Base-by-base conservation (phyloP, 1,140 invertebrate genomes). In the Caerostris darwini region DNA sequence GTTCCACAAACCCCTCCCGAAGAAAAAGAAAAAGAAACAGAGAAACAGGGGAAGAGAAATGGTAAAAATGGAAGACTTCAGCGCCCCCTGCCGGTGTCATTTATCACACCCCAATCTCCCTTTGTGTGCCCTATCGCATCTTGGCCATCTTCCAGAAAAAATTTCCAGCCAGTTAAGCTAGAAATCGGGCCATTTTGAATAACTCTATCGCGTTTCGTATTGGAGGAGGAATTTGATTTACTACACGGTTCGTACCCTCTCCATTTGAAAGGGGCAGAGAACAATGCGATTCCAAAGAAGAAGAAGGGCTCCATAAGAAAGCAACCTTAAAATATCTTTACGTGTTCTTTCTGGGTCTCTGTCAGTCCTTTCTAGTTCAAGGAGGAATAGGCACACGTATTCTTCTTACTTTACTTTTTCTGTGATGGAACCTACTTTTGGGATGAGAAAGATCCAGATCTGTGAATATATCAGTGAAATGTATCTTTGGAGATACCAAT, bases 61-160 rank as follows among this genome's bases (percentile, higher is more conserved):
- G n/a, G 19, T 34, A 53, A 83, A 83, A 58, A 83, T 58, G 82
- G 12, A 83, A 5, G 54, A 17, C 5, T 83, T 83, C 14, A 83
- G 82, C 17, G 54, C 53, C 82, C 14, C n/a, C 54, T 57, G 19
- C n/a, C 82, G 17, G 17, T 17, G 54, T 8, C 56, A 57, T 83
- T 7, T 83, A 83, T 83, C 82, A 57, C 53, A 3, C 54, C 56
- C 14, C 54, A 19, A 83, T 83, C 82, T 83, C 82, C n/a, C n/a
- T 57, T 58, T 57, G 14, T 83, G 56, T 83, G 56, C 54, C 5
- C n/a, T 57, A 83, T 83, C 54, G 10, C 82, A 17, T n/a, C 54
- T 83, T 83, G 82, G 82, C 54, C 3, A 57, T 83, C 82, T 56
- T 83, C 82, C 82, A 83, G 82, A 83, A 83, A 57, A 57, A 83